Base-by-base conservation (phyloP, 2,888 invertebrate species). In the Orgyia antiqua region DNA sequence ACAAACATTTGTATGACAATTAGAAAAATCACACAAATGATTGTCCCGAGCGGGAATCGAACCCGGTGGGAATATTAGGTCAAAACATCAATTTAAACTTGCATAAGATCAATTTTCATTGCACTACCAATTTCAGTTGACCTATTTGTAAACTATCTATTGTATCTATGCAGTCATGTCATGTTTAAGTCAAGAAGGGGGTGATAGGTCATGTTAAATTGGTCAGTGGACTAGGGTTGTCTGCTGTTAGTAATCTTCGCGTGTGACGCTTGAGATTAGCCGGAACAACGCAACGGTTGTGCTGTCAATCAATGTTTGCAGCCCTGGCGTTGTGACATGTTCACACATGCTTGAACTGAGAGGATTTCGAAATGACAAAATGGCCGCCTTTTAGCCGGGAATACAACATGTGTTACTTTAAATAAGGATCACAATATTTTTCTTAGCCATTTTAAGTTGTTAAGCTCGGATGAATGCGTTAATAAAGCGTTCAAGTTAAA, bases 251-350 rank as follows among this genome's bases (percentile, higher is more conserved):
- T 35, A 50, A 45, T 53, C 42, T 50, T 36, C 29, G 51, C 50
- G 55, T 59, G 67, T 69, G 69, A 72, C 70, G 65, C 52, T 52
- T 49, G 51, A 69, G 71, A 73, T 74, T 71, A 74, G 63, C 49
- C 41, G 50, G 51, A 49, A 47, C 60, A 52, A 60, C 61, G 61
- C 60, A 52, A 60, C 61, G 61, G 59, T 54, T 58, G 64, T 34
- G 39, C 63, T 67, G 75, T 72, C 74, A 69, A 71, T 75, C 75
- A 72, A 48, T 50, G 52, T 42, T 39, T 32, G 43, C 49, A 55
- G 51, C 57, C 55, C 60, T 47, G 52, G 49, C 42, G 47, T 40
- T 47, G 50, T 56, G 52, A 50, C 44, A 41, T 39, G 48, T 50
- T 53, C 57, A 51, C 54, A 58, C 53, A 51, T 51, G 51, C 51